These are phyloP conservation scores for Apodemia zela DNA, from an alignment of 2,888 invertebrate species.

Conservation along the genomic window DNA sequence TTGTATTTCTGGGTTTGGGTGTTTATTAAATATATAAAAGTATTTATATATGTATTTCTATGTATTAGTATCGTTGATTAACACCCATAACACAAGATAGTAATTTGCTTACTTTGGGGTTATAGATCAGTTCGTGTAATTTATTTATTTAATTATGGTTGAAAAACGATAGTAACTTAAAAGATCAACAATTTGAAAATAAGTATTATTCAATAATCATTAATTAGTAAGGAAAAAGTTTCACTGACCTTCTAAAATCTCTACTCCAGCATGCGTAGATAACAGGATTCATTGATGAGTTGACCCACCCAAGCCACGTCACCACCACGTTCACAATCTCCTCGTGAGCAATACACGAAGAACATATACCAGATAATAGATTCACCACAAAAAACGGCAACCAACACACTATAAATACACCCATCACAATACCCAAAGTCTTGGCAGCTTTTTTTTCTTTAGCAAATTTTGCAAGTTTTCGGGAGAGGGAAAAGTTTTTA, in stretches of 20 bases:
- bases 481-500: constrained; percentile 95
- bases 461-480: constrained; percentile 96
- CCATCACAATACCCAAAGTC: constrained; percentile 97
- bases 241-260: constrained; percentile 93
- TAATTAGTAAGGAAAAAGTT: neutral
- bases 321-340: constrained; percentile 93
- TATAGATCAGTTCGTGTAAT: too few species aligned
- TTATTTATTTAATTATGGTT: too few species aligned
- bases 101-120: too few species aligned
- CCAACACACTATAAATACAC: constrained; percentile 98
- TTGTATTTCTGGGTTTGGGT: too few species aligned
- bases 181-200: too few species aligned
- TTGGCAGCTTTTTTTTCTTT: constrained; percentile 99
- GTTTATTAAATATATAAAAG: too few species aligned
- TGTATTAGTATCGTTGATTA: too few species aligned
- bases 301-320: constrained; percentile 97
- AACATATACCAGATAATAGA: constrained; percentile 93
- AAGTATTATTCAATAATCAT: too few species aligned
- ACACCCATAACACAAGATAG: too few species aligned
- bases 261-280: constrained; percentile 99
- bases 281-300: constrained; percentile 97
- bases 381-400: constrained; percentile 98
- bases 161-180: too few species aligned
- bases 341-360: constrained; percentile 92
- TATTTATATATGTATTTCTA: too few species aligned